Base-by-base conservation (phyloP, 1,140 invertebrate genomes). In the Coelopa frigida region DNA sequence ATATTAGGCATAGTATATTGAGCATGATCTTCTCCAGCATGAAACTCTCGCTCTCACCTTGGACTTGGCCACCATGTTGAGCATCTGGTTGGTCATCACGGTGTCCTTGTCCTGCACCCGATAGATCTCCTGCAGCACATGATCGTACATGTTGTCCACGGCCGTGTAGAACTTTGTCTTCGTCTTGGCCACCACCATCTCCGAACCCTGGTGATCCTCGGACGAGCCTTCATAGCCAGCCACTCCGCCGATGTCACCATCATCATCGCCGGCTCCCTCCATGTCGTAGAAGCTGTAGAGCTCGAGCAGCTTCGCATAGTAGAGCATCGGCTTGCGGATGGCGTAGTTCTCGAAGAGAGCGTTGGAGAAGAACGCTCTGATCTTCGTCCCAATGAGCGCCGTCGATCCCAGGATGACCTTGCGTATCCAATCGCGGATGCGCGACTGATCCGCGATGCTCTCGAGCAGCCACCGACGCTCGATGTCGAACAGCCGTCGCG, bases 331-430 rank as follows among this genome's bases (percentile, higher is more conserved):
- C 12, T 52, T 54, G 0, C 39, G 37, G 20, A 62, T 4, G 0
- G 70, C 33, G 49, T 73, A 77, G 39, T 75, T 75, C 23, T 67
- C 68, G 2, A 75, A 66, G 26, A 68, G 61, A 3, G 42, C 58
- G 11, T 59, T 43, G 1, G 57, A 61, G 18, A 57, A 62, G 0
- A 76, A 71, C 0, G 71, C 58, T n/a, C 64, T 64, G 18, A 77
- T 56, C 5, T 70, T 71, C 18, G 68, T 65, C 21, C 59, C 62
- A 1, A 72, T 52, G 18, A 67, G 53, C 6, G 35, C 26, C 3
- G 73, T 69, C 2, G 57, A 33, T 18, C 71, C 53, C 57, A 72
- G 75, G 10, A 72, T 71, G 20, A 53, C 54, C 0, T 40, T 51
- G 29, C 66, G 53, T 1, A 77, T 66, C 72, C 72, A 75, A 20